Evolutionary conservation across 2,797 vertebrate genomes (phyloP).

Genomic region (Rhodeus uyekii): DNA sequence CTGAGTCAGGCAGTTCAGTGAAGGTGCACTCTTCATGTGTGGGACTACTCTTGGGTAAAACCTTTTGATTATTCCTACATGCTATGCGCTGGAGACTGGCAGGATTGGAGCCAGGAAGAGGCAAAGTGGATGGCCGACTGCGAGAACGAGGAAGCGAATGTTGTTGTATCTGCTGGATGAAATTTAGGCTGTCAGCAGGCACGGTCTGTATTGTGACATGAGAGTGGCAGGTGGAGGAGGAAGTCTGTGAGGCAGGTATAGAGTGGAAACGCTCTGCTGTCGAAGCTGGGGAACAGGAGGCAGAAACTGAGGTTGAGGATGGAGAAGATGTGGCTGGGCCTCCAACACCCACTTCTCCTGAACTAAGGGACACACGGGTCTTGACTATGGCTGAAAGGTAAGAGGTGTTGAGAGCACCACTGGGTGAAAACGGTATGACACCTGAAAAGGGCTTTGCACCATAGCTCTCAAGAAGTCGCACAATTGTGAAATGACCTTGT

Average conservation of each 20-base stretch:
- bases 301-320: slow-evolving; percentile 68
- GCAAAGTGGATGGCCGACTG: slow-evolving; percentile 75
- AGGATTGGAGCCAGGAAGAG: slow-evolving; percentile 63
- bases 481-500: slow-evolving; percentile 71
- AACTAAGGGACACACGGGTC: slow-evolving; percentile 58
- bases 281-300: slow-evolving; percentile 73
- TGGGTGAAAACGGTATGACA: slow-evolving; percentile 55
- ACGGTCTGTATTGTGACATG: slow-evolving; percentile 78
- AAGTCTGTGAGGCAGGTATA: slow-evolving; percentile 76
- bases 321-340: slow-evolving; percentile 61
- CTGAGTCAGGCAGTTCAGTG: slow-evolving; percentile 62
- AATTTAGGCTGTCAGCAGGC: slow-evolving; percentile 79
- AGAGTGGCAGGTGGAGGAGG: slow-evolving; percentile 77
- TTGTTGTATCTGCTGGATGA: slow-evolving; percentile 81
- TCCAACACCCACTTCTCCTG: slow-evolving; percentile 41
- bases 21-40: slow-evolving; percentile 61
- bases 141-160: slow-evolving; percentile 81
- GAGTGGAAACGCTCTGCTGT: slow-evolving; percentile 77
- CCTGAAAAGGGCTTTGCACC: slow-evolving; percentile 75
- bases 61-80: slow-evolving; percentile 56
- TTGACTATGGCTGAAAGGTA: slow-evolving; percentile 61
- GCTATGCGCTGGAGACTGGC: slow-evolving; percentile 70
- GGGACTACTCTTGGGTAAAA: slow-evolving; percentile 59
- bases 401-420: slow-evolving; percentile 58
- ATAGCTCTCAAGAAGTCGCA: slow-evolving; percentile 75